A percentile compares a stretch with the other conserved stretches of the same genome.
phyloP scores from a whole-genome alignment of 2,888 invertebrate species.

The Silvanus unidentatus region DNA sequence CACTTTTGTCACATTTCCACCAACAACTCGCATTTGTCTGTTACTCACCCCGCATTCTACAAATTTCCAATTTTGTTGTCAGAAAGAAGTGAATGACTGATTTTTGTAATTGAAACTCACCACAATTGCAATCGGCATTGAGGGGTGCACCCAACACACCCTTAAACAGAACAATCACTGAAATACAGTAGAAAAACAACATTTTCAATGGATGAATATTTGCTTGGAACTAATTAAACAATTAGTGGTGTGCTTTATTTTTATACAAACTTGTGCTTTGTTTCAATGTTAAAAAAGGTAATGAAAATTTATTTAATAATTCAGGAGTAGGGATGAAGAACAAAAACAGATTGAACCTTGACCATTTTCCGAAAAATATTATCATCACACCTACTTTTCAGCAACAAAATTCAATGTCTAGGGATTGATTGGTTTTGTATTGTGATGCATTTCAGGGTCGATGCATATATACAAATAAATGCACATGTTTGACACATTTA shows the following conservation, averaged over 20 bases:
- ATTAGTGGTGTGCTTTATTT: conserved; percentile 26
- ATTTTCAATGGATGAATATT: conserved; percentile 9
- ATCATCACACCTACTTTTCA: conserved; percentile 4
- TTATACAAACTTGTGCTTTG: conserved; percentile 31
- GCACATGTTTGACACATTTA: conserved; percentile 32
- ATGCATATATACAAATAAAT: conserved; percentile 28
- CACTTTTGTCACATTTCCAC: conserved; percentile 58
- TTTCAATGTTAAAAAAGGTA: conserved; percentile 31
- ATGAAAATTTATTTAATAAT: too few species aligned
- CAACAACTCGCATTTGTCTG: conserved; percentile 61
- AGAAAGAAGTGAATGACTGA: not conserved
- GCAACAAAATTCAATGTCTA: conserved; percentile 30
- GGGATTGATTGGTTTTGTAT: conserved; percentile 23
- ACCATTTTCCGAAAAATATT: conserved; percentile 24
- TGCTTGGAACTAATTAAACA: conserved; percentile 26
- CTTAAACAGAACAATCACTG: conserved; percentile 4
- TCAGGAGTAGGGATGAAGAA: too few species aligned
- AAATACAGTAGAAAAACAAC: not conserved
- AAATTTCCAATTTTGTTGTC: conserved; percentile 19
- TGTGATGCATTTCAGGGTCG: conserved; percentile 31
- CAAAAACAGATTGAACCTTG: conserved; percentile 29
- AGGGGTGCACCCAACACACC: conserved; percentile 12
- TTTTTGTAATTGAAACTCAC: conserved; percentile 19
- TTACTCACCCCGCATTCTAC: conserved; percentile 56
- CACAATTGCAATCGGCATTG: conserved; percentile 25